phyloP scores from a whole-genome alignment of 2,113 vertebrate species.

The Halichoerus grypus region DNA sequence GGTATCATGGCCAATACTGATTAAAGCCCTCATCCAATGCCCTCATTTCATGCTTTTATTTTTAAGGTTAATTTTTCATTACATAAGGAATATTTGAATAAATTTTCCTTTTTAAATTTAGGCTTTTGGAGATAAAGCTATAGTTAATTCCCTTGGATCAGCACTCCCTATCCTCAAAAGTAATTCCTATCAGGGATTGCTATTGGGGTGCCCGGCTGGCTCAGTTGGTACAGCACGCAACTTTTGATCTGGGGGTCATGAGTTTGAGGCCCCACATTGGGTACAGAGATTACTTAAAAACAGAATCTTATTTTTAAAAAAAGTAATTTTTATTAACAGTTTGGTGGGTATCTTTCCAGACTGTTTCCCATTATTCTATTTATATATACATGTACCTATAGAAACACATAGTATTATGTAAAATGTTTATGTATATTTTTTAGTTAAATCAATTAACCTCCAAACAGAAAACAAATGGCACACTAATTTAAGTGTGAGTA shows the following conservation, averaged over 20 bases:
- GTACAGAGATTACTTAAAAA: background rate
- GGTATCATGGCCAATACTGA: background rate
- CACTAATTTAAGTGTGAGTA: background rate
- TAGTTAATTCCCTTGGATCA: background rate
- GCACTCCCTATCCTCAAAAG: background rate
- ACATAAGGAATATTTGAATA: background rate
- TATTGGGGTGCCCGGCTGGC: background rate
- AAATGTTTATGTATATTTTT: background rate
- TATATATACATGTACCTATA: background rate
- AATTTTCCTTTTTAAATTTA: slow-evolving; percentile 37
- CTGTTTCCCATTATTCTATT: background rate
- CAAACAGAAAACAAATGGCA: background rate
- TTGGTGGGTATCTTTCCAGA: background rate
- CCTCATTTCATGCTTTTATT: background rate
- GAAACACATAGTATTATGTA: slow-evolving; percentile 29
- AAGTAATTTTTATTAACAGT: background rate
- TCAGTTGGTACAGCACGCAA: background rate
- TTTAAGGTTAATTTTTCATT: slow-evolving; percentile 40
- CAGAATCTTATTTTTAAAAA: background rate
- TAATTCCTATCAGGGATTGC: background rate
- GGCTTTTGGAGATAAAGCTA: slow-evolving; percentile 21
- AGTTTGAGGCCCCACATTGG: background rate
- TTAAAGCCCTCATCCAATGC: background rate
- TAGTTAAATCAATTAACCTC: background rate
- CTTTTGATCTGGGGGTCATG: background rate